A percentile compares a stretch with the other conserved stretches of the same genome.
Evolutionary conservation across 2,797 vertebrate species (phyloP).

Genomic region (Muscicapa striata): DNA sequence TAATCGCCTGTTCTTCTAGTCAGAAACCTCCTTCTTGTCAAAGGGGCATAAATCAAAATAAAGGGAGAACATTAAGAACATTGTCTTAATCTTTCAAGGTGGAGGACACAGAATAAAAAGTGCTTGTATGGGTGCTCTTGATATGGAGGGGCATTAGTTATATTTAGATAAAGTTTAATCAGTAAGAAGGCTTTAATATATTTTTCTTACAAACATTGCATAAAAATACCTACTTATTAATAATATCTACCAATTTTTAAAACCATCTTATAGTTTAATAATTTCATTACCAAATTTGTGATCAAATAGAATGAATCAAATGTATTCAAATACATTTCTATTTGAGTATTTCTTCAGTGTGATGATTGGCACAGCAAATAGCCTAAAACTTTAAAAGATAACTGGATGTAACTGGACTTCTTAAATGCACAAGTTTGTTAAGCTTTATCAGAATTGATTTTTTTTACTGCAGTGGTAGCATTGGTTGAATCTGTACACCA

Average conservation of each 20-base stretch:
- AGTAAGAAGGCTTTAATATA: neutral
- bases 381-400: neutral
- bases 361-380: neutral
- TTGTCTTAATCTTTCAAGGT: neutral
- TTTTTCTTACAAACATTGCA: neutral
- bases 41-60: neutral
- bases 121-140: neutral
- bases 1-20: neutral
- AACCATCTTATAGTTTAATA: neutral
- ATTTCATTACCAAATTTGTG: neutral
- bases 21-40: neutral
- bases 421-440: neutral
- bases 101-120: neutral
- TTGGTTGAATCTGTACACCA: neutral
- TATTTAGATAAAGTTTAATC: neutral
- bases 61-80: neutral
- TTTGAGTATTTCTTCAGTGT: neutral
- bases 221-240: neutral
- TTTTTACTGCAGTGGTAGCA: neutral
- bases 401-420: neutral
- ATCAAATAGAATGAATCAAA: neutral
- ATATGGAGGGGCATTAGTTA: neutral
- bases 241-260: neutral
- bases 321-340: neutral
- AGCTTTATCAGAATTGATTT: neutral